These are phyloP conservation scores for Ornithoptera priamus DNA, from an alignment of 2,888 invertebrate genomes.

Conservation along the genomic window DNA sequence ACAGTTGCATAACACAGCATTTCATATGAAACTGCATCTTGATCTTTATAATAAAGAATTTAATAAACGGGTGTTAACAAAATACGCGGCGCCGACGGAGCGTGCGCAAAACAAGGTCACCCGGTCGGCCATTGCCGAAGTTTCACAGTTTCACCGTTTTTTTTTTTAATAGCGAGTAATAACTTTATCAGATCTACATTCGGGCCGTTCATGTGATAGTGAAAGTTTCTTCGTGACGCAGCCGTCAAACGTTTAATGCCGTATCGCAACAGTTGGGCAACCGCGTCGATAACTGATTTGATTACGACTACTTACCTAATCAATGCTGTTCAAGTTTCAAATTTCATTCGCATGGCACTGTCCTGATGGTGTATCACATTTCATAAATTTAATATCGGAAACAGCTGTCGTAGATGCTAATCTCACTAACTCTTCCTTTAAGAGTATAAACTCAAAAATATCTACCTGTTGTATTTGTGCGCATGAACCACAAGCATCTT, in stretches of 20 bases:
- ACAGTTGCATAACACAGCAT: slow-evolving; percentile 15
- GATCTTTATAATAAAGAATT: slow-evolving; percentile 31
- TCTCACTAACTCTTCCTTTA: not conserved
- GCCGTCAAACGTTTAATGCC: slow-evolving; percentile 11
- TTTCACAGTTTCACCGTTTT: slow-evolving; percentile 53
- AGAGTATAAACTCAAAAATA: too few relatives aligned
- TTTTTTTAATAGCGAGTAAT: slow-evolving; percentile 38
- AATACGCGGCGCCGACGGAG: slow-evolving; percentile 49
- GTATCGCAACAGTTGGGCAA: slow-evolving; percentile 36
- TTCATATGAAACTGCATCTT: slow-evolving; percentile 19
- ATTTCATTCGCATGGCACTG: not conserved
- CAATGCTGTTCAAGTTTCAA: not conserved
- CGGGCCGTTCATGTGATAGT: slow-evolving; percentile 48
- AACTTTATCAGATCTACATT: slow-evolving; percentile 44
- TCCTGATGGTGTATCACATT: not conserved
- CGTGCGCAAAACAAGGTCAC: slow-evolving; percentile 57
- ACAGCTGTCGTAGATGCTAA: not conserved
- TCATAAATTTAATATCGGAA: not conserved
- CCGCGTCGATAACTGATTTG: slow-evolving; percentile 47
- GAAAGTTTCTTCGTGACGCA: slow-evolving; percentile 49
- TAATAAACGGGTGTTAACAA: slow-evolving; percentile 45
- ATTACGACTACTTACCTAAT: slow-evolving; percentile 39
- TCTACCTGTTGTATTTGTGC: too few relatives aligned
- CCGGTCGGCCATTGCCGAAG: slow-evolving; percentile 39
- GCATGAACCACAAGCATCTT: too few relatives aligned